A percentile compares a stretch with the other conserved stretches of the same genome.
These are phyloP conservation scores for Erithacus rubecula DNA, from an alignment of 2,797 vertebrate genomes.

Conservation along the genomic window DNA sequence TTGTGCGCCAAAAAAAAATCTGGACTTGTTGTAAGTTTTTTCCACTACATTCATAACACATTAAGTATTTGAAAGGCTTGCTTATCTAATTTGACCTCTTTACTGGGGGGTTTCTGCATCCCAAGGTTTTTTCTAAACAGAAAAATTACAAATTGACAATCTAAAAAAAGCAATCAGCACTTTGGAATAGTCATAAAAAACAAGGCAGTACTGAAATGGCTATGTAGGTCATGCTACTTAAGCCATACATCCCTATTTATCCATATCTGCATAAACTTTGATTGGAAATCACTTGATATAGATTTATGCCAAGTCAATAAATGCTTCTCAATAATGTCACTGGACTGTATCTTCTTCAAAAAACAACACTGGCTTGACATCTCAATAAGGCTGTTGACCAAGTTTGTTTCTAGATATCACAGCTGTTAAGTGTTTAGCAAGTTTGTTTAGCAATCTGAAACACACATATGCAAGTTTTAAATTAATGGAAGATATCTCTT, in stretches of 20 bases:
- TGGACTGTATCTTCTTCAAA: neutral
- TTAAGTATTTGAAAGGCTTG: conserved; percentile 24
- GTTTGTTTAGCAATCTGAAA: neutral
- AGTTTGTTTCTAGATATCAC: neutral
- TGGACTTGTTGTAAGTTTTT: conserved; percentile 93
- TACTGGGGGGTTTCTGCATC: neutral
- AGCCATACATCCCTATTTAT: neutral
- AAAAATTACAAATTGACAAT: neutral
- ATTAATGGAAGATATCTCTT: neutral
- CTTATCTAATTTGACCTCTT: neutral
- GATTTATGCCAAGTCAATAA: neutral
- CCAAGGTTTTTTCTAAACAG: neutral
- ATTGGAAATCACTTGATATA: neutral
- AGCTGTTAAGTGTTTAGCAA: neutral
- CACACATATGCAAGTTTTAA: neutral
- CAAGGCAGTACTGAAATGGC: neutral
- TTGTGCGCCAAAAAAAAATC: conserved; percentile 95
- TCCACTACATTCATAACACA: neutral
- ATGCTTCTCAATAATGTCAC: neutral
- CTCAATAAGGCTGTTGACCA: neutral
- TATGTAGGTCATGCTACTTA: neutral
- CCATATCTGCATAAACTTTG: neutral
- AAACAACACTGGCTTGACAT: neutral
- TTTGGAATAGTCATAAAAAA: neutral
- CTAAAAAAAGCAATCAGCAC: neutral